A percentile compares a stretch with the other conserved stretches of the same genome.
phyloP scores from a whole-genome alignment of 1,140 invertebrate species.

The Rhopalosiphum maidis region DNA sequence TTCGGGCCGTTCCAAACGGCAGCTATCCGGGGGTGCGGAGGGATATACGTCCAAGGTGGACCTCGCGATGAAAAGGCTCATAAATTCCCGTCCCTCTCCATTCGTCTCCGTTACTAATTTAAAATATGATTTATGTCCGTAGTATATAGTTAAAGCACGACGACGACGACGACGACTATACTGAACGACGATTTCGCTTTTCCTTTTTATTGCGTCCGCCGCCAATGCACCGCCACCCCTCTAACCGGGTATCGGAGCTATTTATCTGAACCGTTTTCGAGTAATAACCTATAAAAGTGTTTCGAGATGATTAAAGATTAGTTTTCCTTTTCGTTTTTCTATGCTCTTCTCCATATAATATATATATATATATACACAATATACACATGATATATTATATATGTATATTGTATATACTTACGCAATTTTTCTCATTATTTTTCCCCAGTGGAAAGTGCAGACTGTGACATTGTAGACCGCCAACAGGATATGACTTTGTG shows the following conservation, averaged over 20 bases:
- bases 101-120: slow-evolving; percentile 57
- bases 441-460: slow-evolving; percentile 42
- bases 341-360: not conserved
- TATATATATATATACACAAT: not conserved
- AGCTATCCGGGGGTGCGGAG: not conserved
- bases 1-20: slow-evolving; percentile 28
- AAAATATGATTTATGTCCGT: slow-evolving; percentile 55
- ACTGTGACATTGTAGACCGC: slow-evolving; percentile 37
- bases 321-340: slow-evolving; percentile 24
- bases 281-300: slow-evolving; percentile 55
- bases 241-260: slow-evolving; percentile 39
- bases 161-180: slow-evolving; percentile 32
- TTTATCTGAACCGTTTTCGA: slow-evolving; percentile 49
- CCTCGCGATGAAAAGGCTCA: slow-evolving; percentile 51
- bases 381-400: not conserved
- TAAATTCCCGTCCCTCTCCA: slow-evolving; percentile 51
- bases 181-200: slow-evolving; percentile 53
- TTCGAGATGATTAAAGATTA: slow-evolving; percentile 55
- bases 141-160: slow-evolving; percentile 44
- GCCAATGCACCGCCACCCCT: slow-evolving; percentile 19
- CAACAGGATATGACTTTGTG: slow-evolving; percentile 49
- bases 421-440: slow-evolving; percentile 28
- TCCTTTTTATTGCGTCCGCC: slow-evolving; percentile 53
- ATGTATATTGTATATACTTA: not conserved
- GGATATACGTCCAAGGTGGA: slow-evolving; percentile 7